Conservation (phyloP, 1,140 invertebrate genomes). For the Pemphigus obesinymphae region DNA sequence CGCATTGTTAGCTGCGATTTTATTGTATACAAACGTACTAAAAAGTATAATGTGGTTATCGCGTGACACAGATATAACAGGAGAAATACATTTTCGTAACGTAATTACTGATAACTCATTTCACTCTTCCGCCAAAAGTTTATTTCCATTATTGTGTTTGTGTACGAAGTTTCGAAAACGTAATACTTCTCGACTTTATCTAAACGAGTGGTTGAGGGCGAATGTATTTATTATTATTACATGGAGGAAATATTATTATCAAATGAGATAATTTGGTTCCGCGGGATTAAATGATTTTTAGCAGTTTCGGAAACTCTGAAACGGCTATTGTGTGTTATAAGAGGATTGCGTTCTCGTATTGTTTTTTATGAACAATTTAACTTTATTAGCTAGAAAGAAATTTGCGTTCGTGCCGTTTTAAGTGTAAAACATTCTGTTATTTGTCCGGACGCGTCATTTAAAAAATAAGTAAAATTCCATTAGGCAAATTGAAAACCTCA, state of each 20-base stretch:
- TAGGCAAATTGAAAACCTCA: slow-evolving; percentile 14
- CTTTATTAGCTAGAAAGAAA: slow-evolving; percentile 18
- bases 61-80: slow-evolving; percentile 14
- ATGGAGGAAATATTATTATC: slow-evolving; percentile 15
- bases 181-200: slow-evolving; percentile 4
- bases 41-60: slow-evolving; percentile 7
- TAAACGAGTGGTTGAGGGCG: neutral
- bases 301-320: neutral
- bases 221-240: slow-evolving; percentile 13
- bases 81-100: slow-evolving; percentile 7
- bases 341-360: slow-evolving; percentile 8
- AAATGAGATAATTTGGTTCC: slow-evolving; percentile 18
- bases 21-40: slow-evolving; percentile 1
- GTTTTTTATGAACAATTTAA: neutral
- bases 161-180: neutral
- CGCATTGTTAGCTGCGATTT: neutral
- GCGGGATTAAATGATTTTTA: slow-evolving; percentile 17
- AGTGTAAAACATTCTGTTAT: neutral
- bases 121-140: slow-evolving; percentile 16
- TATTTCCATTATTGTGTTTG: slow-evolving; percentile 36
- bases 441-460: neutral
- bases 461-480: slow-evolving; percentile 11
- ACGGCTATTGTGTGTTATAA: neutral
- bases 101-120: slow-evolving; percentile 36
- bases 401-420: neutral